Evolutionary conservation across 2,113 vertebrate species (phyloP).

Genomic region (Tetrax tetrax): DNA sequence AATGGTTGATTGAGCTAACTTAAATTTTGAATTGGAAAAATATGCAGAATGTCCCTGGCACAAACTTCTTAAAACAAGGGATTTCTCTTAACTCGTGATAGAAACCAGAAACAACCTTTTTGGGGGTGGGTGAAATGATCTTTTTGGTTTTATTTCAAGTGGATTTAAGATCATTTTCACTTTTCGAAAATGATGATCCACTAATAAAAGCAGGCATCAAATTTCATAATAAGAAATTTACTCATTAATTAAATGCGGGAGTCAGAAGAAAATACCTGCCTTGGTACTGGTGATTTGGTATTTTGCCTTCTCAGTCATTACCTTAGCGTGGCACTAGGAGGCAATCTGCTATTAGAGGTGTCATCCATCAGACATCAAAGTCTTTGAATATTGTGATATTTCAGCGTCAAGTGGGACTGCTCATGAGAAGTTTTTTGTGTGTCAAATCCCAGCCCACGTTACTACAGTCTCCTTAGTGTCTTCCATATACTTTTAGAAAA

Average conservation of each 20-base stretch:
- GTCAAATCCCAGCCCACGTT: neutral
- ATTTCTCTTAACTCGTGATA: neutral
- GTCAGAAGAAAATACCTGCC: rapidly evolving
- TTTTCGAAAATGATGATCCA: neutral
- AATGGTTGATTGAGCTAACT: neutral
- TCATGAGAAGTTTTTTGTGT: neutral
- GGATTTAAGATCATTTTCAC: neutral
- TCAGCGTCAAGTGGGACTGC: neutral
- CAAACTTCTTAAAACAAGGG: neutral
- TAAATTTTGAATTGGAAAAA: neutral
- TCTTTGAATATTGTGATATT: neutral
- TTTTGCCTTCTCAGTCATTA: neutral
- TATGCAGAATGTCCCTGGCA: neutral
- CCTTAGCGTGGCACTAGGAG: slow-evolving; percentile 43
- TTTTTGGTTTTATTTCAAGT: rapidly evolving
- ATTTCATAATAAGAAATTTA: neutral
- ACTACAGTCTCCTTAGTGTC: rapidly evolving
- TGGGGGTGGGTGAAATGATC: rapidly evolving
- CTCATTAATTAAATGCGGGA: rapidly evolving
- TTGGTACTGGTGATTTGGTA: neutral
- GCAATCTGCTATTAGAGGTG: slow-evolving; percentile 41
- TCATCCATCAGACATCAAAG: neutral
- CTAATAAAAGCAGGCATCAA: neutral
- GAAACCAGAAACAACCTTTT: neutral
- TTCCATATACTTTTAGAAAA: rapidly evolving